Evolutionary conservation across 2,888 invertebrate species (phyloP).

Genomic region (Aleiodes leptofemur): DNA sequence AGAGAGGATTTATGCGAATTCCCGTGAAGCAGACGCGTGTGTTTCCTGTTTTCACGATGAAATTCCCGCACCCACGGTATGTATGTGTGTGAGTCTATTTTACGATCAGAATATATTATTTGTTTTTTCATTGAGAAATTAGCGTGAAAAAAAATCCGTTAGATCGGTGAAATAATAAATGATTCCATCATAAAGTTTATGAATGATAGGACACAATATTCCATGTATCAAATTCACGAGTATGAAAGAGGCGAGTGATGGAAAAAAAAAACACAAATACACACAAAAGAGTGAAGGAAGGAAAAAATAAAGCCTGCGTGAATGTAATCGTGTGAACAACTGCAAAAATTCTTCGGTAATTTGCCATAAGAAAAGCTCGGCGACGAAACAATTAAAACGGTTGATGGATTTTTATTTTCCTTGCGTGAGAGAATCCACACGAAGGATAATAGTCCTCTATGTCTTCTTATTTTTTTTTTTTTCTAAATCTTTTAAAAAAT

Average conservation of each 20-base stretch:
- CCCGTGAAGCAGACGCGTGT: slow-evolving; percentile 7
- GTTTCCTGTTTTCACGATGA: not conserved
- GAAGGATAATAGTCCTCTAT: slow-evolving; percentile 8
- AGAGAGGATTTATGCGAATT: slow-evolving; percentile 19
- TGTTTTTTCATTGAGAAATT: not conserved
- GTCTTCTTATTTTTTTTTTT: not conserved
- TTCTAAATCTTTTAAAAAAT: not conserved
- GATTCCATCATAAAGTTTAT: not conserved
- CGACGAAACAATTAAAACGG: slow-evolving; percentile 27
- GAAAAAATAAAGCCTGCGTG: slow-evolving; percentile 13
- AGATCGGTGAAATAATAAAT: too few relatives aligned
- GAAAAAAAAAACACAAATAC: too few relatives aligned
- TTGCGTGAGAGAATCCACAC: slow-evolving; percentile 21
- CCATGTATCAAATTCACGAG: not conserved
- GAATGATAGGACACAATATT: slow-evolving; percentile 10
- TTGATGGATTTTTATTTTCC: slow-evolving; percentile 19
- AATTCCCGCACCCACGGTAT: too few relatives aligned
- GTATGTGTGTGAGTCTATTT: too few relatives aligned
- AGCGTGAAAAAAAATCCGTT: not conserved
- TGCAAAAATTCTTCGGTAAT: slow-evolving; percentile 21
- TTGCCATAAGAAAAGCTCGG: slow-evolving; percentile 11
- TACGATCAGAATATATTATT: not conserved
- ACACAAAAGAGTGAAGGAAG: not conserved
- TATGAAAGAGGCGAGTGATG: too few relatives aligned
- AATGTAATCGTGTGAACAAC: slow-evolving; percentile 12